phyloP scores from a whole-genome alignment of 37 sponge, comb jelly and placozoan genomes.

The Hexactinellida sp. region DNA sequence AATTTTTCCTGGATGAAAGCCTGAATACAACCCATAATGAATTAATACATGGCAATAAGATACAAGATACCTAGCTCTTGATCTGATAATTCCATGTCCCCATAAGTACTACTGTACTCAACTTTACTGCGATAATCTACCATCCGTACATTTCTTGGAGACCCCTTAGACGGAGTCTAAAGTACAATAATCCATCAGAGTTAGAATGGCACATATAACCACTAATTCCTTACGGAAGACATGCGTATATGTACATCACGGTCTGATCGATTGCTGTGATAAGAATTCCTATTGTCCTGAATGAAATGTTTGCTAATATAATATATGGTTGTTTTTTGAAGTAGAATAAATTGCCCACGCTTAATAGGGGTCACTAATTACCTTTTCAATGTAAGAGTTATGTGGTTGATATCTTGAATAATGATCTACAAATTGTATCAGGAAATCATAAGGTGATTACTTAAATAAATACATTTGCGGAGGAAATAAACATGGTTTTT shows the following conservation, averaged over 20 bases:
- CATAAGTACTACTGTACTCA: not conserved
- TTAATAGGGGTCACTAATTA: not conserved
- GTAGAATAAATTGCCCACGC: too few relatives aligned
- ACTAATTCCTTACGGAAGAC: not conserved
- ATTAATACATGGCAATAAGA: too few relatives aligned
- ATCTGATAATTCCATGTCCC: not conserved
- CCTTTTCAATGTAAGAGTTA: not conserved
- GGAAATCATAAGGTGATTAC: too few relatives aligned
- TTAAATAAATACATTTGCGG: too few relatives aligned
- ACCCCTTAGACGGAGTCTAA: not conserved
- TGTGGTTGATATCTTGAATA: not conserved
- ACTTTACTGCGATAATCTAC: not conserved
- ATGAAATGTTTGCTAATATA: too few relatives aligned
- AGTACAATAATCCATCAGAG: not conserved
- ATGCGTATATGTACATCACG: not conserved
- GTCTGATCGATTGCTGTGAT: not conserved
- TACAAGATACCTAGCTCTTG: not conserved
- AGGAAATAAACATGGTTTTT: too few relatives aligned
- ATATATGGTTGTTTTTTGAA: too few relatives aligned
- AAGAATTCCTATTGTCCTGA: not conserved
- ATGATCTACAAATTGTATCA: not conserved
- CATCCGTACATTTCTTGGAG: not conserved
- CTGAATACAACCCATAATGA: too few relatives aligned
- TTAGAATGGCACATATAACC: not conserved
- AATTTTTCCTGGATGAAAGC: too few relatives aligned